Conservation (phyloP, 2,888 invertebrate genomes). For the Strigamia crassipes region DNA sequence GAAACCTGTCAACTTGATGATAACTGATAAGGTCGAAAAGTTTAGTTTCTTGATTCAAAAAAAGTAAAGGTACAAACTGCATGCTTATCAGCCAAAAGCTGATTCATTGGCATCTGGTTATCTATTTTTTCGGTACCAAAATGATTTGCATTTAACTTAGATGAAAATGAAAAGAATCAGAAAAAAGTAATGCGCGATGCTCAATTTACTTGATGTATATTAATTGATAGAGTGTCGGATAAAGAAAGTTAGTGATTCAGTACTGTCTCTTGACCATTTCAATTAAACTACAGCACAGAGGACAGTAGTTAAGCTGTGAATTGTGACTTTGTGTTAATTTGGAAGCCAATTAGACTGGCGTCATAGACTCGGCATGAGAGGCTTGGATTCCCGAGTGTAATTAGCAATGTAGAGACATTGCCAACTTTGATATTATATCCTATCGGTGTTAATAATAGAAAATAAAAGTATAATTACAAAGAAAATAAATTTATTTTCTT, state of each 20-base stretch:
- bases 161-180: too few species aligned
- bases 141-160: too few species aligned
- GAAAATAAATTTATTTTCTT: not conserved
- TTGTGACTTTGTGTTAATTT: slow-evolving; percentile 22
- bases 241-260: not conserved
- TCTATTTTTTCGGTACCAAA: too few species aligned
- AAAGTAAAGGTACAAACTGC: too few species aligned
- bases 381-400: slow-evolving; percentile 21
- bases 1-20: too few species aligned
- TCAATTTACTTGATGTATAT: not conserved
- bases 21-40: too few species aligned
- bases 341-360: slow-evolving; percentile 27
- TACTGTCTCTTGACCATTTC: slow-evolving; percentile 1
- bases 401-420: slow-evolving; percentile 19
- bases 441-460: not conserved
- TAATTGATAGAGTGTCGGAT: not conserved
- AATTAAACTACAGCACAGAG: not conserved
- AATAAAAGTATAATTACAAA: not conserved
- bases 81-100: too few species aligned
- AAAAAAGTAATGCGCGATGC: not conserved
- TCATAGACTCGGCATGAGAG: slow-evolving; percentile 12
- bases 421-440: slow-evolving; percentile 21
- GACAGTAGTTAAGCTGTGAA: not conserved
- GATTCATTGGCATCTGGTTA: too few species aligned
- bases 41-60: too few species aligned